These are phyloP conservation scores for Prionailurus bengalensis DNA, from an alignment of 2,113 vertebrate species.

Conservation along the genomic window DNA sequence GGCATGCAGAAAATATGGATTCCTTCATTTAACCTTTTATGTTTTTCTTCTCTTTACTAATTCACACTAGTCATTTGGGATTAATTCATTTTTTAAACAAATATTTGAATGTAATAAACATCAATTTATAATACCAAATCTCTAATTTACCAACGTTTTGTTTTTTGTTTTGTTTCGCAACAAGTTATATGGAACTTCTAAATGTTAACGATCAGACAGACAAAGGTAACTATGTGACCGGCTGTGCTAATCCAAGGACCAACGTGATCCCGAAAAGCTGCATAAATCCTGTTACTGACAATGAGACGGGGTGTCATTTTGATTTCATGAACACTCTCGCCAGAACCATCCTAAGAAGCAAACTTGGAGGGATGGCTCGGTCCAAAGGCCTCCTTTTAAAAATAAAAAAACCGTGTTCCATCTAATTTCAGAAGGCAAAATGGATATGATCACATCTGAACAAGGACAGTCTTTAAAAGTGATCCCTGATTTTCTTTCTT, in stretches of 20 bases:
- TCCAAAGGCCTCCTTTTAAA: not conserved
- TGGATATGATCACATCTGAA: not conserved
- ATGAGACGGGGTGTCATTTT: not conserved
- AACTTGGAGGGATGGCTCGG: not conserved
- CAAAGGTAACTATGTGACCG: not conserved
- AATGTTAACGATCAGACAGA: not conserved
- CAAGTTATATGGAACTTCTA: not conserved
- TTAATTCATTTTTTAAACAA: not conserved
- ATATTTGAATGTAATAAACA: not conserved
- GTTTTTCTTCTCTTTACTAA: slow-evolving; percentile 9
- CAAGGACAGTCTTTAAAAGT: not conserved
- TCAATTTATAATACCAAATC: slow-evolving; percentile 8
- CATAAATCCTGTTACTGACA: not conserved
- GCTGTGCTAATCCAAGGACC: not conserved
- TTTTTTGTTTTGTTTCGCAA: not conserved
- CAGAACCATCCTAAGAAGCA: not conserved
- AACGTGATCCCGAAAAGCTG: not conserved
- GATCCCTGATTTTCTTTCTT: not conserved
- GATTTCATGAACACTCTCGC: not conserved
- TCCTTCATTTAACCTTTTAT: not conserved
- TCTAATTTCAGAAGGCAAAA: not conserved
- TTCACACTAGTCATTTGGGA: not conserved
- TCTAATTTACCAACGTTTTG: not conserved
- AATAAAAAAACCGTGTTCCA: not conserved
- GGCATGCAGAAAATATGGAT: not conserved